Evolutionary conservation across 2,113 vertebrate genomes (phyloP).

Genomic region (Cochlearius cochlearius): DNA sequence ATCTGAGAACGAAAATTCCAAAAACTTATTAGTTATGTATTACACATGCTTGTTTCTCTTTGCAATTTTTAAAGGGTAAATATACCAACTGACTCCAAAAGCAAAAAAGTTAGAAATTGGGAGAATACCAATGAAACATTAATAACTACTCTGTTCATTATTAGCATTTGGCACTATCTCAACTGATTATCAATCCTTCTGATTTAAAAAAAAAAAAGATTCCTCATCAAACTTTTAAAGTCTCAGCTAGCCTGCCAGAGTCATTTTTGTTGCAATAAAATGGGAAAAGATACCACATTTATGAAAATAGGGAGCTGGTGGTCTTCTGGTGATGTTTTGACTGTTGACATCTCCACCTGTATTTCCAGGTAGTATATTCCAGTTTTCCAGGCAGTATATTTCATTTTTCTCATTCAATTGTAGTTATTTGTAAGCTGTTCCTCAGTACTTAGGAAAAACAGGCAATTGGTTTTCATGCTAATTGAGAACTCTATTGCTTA

Average conservation of each 20-base stretch:
- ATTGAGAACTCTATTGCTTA: neutral
- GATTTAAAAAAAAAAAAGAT: constrained; percentile 14
- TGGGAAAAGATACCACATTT: neutral
- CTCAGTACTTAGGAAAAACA: neutral
- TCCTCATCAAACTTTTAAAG: neutral
- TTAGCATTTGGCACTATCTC: neutral
- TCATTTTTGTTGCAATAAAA: neutral
- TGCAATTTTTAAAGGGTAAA: neutral
- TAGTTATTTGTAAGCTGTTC: neutral
- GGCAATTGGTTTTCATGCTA: neutral
- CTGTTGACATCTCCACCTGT: neutral
- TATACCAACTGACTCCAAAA: neutral
- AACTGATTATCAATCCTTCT: neutral
- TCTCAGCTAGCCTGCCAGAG: neutral
- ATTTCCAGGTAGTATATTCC: neutral
- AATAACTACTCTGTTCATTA: neutral
- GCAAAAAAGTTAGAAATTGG: neutral
- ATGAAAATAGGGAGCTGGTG: neutral
- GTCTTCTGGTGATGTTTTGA: neutral
- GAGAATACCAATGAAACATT: constrained; percentile 5
- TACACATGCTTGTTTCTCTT: neutral
- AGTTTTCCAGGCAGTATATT: neutral
- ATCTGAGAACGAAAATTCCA: neutral
- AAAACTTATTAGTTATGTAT: neutral
- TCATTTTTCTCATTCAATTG: neutral